Evolutionary conservation across 1,140 invertebrate species (phyloP), one percentile per base, ranked within the genome.

Genomic region (Temnothorax longispinosus): DNA sequence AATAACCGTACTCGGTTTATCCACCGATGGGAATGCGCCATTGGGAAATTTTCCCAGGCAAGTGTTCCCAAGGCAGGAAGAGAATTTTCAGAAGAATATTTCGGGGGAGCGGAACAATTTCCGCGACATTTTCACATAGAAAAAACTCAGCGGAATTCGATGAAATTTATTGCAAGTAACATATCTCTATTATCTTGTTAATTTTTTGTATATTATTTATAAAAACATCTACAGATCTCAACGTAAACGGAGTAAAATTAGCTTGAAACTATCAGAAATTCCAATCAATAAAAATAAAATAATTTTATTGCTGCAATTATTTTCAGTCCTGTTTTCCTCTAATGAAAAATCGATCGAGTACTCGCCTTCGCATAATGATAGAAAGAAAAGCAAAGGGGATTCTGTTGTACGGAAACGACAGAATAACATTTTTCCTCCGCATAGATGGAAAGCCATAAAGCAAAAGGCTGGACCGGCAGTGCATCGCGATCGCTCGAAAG

Each of bases 41-140:
- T 84, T 60, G 69, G 80, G 80, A 84, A 84, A 84, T 84, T 75
- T 84, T 84, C 54, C 80, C 80, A 84, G 80, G 69, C 44, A 74
- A 82, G n/a, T 52, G 67, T 72, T 82, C 38, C 78, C 65, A 58
- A 38, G 13, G 18, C 52, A 21, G n/a, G 21, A n/a, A 21, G 32
- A 60, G 44, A 84, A 71, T 74, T 84, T 62, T 75, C 69, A 41
- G 21, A 3, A 3, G 10, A 44, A 27, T 7, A 27, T 65, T 52
- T 60, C 62, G 60, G 18, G 35, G 10, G 3, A 65, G 15, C 35
- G 35, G 47, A 5, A 50, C 69, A 60, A 41, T 82, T 82, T 82
- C 7, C 38, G 44, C 41, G 7, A 60, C 44, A 84, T 47, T 44
- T 54, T n/a, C 15, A 10, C 13, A 27, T 41, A 50, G 21, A 74